Percentiles rank a stretch among this genome's conserved stretches.
Conservation (phyloP, 1,140 invertebrate species). For the Drosophila ercepeae region DNA sequence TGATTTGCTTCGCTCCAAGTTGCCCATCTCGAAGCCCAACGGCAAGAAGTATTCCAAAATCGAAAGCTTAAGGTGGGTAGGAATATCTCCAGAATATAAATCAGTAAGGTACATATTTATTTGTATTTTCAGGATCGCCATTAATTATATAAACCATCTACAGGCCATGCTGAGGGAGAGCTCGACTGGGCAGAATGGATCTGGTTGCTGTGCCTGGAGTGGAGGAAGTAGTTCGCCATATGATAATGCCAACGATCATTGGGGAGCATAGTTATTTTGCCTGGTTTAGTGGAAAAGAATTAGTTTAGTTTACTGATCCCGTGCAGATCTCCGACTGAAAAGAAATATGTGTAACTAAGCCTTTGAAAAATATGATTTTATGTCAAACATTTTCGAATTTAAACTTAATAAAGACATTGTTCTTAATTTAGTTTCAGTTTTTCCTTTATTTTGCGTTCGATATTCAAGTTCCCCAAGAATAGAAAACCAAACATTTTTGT, state of each 20-base stretch:
- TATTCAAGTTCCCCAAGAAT: too few relatives aligned
- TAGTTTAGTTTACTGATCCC: neutral
- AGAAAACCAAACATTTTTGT: conserved; percentile 1
- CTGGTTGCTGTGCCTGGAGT: conserved; percentile 63
- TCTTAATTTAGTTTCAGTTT: too few relatives aligned
- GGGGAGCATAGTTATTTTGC: conserved; percentile 50
- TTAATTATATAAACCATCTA: conserved; percentile 91
- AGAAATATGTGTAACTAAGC: neutral
- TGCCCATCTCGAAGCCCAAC: conserved; percentile 91
- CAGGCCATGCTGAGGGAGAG: conserved; percentile 84
- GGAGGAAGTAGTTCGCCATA: conserved; percentile 68
- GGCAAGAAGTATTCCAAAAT: conserved; percentile 96
- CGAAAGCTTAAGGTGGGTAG: conserved; percentile 89
- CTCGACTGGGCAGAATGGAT: conserved; percentile 55
- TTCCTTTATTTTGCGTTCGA: too few relatives aligned
- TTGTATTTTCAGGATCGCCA: conserved; percentile 87
- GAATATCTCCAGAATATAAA: neutral
- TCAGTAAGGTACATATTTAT: neutral
- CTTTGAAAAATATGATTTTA: neutral
- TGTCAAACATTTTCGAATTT: neutral
- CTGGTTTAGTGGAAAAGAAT: neutral
- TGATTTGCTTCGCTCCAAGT: conserved; percentile 89
- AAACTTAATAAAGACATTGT: neutral
- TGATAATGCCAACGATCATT: conserved; percentile 64
- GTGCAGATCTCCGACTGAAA: neutral